Evolutionary conservation across 2,888 invertebrate genomes (phyloP), one percentile per base, ranked within the genome.

Genomic region (Caenorhabditis virilis): DNA sequence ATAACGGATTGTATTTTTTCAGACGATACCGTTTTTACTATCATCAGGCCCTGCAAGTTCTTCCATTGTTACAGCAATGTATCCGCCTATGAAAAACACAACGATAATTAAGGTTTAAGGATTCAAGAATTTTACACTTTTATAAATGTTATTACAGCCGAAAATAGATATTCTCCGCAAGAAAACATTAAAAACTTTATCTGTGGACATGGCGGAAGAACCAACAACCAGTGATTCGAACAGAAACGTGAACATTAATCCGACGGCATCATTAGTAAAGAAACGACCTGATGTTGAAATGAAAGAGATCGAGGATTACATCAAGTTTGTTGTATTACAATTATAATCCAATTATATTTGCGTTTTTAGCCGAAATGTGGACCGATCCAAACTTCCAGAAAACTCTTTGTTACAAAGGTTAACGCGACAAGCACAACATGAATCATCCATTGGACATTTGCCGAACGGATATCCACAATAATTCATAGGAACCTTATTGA

Each of bases 41-140:
- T 35, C 51, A 4, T 11, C 54, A 39, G 45, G 23, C 23, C 74
- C 74, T 0, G 79, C 79, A 1, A 77, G 76, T 26, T 68, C 78
- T 1, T 73, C 69, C 6, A 18, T 79, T 6, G 78, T 74, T 23
- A 80, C 79, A 1, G 79, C 79, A 26, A 79, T 79, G 79, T 79
- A 79, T 41, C 79, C 79, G 18, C 79, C 79, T 13, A 57, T 69
- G 30, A 52, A 64, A 45, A 61, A 57, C n/a, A 58, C 68, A 1
- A 33, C 52, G 2, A 51, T 58, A 23, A 48, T 55, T 57, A 20
- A 43, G 18, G 16, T 26, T 0, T 6, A 25, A 15, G 9, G 13
- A 45, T 25, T 20, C n/a, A 22, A 7, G 1, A 5, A 9, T 15
- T 38, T 23, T 42, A 39, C 23, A 38, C 30, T 27, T n/a, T n/a